Evolutionary conservation across 2,888 invertebrate species (phyloP).

Genomic region (Anagyrus pseudococci): DNA sequence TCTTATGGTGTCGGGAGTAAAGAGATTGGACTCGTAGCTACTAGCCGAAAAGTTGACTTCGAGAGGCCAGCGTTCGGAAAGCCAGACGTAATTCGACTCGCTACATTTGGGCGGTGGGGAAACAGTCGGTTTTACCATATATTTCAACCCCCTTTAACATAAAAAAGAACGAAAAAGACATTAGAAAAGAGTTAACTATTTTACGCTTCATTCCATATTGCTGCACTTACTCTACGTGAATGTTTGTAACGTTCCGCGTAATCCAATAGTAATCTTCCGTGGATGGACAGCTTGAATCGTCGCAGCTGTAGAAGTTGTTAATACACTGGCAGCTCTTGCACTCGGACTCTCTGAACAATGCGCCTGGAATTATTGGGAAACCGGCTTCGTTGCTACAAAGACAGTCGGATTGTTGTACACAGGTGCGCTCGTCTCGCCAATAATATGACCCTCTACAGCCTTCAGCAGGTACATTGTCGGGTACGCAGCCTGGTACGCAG

Average conservation of each 20-base stretch:
- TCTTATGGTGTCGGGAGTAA: not conserved
- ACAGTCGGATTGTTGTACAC: conserved; percentile 77
- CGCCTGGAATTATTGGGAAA: conserved; percentile 75
- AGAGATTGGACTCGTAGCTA: not conserved
- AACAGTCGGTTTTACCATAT: too few species aligned
- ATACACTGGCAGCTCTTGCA: conserved; percentile 83
- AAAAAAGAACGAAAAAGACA: too few species aligned
- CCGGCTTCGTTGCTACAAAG: conserved; percentile 75
- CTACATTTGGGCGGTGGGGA: conserved; percentile 47
- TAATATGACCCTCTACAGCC: conserved; percentile 66
- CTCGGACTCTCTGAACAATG: conserved; percentile 66
- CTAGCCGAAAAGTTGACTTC: conserved; percentile 3
- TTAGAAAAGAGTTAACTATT: too few species aligned
- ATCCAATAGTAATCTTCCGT: conserved; percentile 29
- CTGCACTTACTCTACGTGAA: not conserved
- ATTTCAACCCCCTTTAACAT: too few species aligned
- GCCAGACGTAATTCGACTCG: conserved; percentile 63
- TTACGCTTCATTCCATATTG: too few species aligned
- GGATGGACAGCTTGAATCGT: conserved; percentile 63
- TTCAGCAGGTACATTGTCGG: conserved; percentile 47
- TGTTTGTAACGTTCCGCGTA: not conserved
- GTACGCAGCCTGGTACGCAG: conserved; percentile 57
- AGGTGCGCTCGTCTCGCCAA: conserved; percentile 77
- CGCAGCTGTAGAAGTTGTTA: conserved; percentile 77
- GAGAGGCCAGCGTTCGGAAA: conserved; percentile 44